Conservation (phyloP, 1,140 invertebrate species). For the Drosophila varians region DNA sequence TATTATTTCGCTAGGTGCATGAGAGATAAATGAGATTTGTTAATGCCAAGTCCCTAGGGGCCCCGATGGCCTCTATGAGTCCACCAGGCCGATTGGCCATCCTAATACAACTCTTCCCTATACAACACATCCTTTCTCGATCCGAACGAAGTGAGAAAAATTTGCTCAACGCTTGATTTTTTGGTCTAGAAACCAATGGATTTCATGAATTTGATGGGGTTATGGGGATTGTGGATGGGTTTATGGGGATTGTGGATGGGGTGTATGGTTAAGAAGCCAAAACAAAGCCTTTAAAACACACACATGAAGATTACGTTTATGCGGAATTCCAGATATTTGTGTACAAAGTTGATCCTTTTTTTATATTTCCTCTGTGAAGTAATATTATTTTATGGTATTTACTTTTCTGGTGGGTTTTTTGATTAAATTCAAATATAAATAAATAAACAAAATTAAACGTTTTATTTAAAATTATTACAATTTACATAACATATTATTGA, state of each 20-base stretch:
- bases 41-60: slow-evolving; percentile 58
- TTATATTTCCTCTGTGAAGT: too few relatives aligned
- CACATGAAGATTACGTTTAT: slow-evolving; percentile 30
- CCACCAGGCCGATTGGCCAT: slow-evolving; percentile 13
- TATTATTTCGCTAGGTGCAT: slow-evolving; percentile 57
- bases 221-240: slow-evolving; percentile 35
- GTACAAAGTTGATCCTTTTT: not conserved
- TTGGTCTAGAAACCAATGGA: slow-evolving; percentile 2
- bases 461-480: too few relatives aligned
- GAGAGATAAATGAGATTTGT: slow-evolving; percentile 39
- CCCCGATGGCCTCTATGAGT: slow-evolving; percentile 61
- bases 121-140: slow-evolving; percentile 41
- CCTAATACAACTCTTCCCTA: slow-evolving; percentile 11
- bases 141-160: slow-evolving; percentile 83
- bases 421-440: too few relatives aligned
- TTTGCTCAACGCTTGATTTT: slow-evolving; percentile 68
- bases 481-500: too few relatives aligned
- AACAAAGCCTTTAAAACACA: slow-evolving; percentile 17
- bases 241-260: too few relatives aligned
- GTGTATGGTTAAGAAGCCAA: slow-evolving; percentile 43
- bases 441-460: too few relatives aligned
- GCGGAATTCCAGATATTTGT: slow-evolving; percentile 9
- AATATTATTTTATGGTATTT: too few relatives aligned
- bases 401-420: not conserved
- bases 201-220: slow-evolving; percentile 17